These are phyloP conservation scores for Poecile montanus DNA, from an alignment of 2,797 vertebrate genomes.

Conservation along the genomic window DNA sequence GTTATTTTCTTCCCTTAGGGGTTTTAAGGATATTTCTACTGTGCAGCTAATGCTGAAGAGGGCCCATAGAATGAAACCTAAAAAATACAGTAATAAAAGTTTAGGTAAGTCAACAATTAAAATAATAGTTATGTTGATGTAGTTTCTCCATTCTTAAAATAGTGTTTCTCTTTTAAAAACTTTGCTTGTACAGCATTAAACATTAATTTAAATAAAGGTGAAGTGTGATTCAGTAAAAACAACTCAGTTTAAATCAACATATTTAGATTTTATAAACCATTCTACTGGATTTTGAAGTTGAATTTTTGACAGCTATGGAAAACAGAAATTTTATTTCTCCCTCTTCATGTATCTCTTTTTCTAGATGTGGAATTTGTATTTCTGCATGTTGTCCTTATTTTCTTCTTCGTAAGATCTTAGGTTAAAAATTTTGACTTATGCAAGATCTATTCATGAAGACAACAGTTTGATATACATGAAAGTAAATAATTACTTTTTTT, in stretches of 20 bases:
- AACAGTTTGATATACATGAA: neutral
- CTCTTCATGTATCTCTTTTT: neutral
- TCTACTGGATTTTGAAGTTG: neutral
- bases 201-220: neutral
- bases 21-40: slow-evolving; percentile 86
- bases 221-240: neutral
- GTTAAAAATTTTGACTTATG: neutral
- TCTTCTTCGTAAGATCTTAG: neutral
- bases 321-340: neutral
- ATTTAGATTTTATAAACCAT: neutral
- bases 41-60: slow-evolving; percentile 90
- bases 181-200: neutral
- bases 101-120: slow-evolving; percentile 76
- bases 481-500: neutral
- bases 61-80: slow-evolving; percentile 89
- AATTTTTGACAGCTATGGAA: neutral
- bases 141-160: neutral
- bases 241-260: neutral
- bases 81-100: slow-evolving; percentile 76
- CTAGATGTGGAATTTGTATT: neutral
- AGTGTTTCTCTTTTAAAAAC: neutral
- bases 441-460: neutral
- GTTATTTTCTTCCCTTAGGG: slow-evolving; percentile 79
- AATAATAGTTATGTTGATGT: neutral
- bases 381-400: neutral